Evolutionary conservation across 2,113 vertebrate species (phyloP).

Genomic region (Arvicanthis niloticus): DNA sequence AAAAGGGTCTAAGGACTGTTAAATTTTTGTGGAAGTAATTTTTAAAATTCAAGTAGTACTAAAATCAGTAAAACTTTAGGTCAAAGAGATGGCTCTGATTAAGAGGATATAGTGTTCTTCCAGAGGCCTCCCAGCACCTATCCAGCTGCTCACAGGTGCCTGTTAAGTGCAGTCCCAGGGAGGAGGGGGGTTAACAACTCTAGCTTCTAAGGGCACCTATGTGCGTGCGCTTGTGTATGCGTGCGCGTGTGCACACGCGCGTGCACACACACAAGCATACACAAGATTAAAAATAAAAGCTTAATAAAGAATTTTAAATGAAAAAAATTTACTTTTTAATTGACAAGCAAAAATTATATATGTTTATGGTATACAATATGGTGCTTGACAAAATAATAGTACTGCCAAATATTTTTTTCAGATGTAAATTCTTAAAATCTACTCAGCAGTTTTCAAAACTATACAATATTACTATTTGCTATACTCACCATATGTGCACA

Average conservation of each 20-base stretch:
- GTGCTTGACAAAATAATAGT: not conserved
- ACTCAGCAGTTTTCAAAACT: not conserved
- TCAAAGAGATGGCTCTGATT: not conserved
- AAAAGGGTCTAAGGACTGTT: not conserved
- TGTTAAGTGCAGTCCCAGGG: not conserved
- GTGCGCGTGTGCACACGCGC: too few species aligned
- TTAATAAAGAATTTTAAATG: not conserved
- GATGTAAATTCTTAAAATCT: not conserved
- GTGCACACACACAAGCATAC: not conserved
- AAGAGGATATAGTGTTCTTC: not conserved
- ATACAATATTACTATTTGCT: not conserved
- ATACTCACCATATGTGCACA: not conserved
- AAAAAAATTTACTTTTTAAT: not conserved
- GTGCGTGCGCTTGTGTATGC: too few species aligned
- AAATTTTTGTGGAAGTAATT: not conserved
- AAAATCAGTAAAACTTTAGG: constrained; percentile 3
- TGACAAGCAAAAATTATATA: not conserved
- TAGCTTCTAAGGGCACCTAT: not conserved
- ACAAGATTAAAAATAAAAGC: not conserved
- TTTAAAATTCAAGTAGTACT: constrained; percentile 31
- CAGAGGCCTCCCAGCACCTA: not conserved
- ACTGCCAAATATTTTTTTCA: not conserved
- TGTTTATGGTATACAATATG: not conserved
- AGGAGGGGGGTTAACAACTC: not conserved
- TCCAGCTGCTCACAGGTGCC: not conserved